These are phyloP conservation scores for Drosophila antonietae DNA, from an alignment of 2,888 invertebrate genomes.

Conservation along the genomic window DNA sequence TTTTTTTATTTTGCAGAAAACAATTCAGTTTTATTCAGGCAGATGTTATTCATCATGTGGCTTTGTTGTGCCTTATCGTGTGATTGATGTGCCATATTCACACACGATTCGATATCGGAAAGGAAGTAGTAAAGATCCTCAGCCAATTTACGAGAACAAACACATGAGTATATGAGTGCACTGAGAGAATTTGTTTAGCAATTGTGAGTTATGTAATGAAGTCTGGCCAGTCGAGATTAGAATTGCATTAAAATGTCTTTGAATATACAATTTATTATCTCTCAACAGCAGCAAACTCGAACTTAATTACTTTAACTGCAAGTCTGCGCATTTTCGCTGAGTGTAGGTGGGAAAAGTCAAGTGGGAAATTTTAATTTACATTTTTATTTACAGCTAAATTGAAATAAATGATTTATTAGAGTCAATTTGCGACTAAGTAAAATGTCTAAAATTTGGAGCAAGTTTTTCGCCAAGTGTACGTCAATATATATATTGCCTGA, in stretches of 20 bases:
- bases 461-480: constrained; percentile 1
- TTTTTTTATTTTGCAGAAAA: constrained; percentile 56
- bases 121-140: constrained; percentile 67
- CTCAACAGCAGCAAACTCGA: background rate
- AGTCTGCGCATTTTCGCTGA: background rate
- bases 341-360: background rate
- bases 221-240: too few relatives aligned
- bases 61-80: constrained; percentile 71
- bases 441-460: too few relatives aligned
- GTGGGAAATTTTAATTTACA: background rate
- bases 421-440: background rate
- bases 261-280: too few relatives aligned
- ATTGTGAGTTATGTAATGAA: background rate
- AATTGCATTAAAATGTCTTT: too few relatives aligned
- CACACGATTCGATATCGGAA: constrained; percentile 67
- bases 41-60: constrained; percentile 73
- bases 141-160: constrained; percentile 25
- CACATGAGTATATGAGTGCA: constrained; percentile 9
- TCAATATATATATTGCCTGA: background rate
- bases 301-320: background rate
- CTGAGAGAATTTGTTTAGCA: background rate
- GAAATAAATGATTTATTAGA: background rate
- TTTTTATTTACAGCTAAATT: background rate
- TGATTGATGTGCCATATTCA: constrained; percentile 76
- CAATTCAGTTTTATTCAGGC: constrained; percentile 63